A percentile compares a stretch with the other conserved stretches of the same genome.
phyloP scores from a whole-genome alignment of 2,113 vertebrate species.

The Lophotis ruficrista region DNA sequence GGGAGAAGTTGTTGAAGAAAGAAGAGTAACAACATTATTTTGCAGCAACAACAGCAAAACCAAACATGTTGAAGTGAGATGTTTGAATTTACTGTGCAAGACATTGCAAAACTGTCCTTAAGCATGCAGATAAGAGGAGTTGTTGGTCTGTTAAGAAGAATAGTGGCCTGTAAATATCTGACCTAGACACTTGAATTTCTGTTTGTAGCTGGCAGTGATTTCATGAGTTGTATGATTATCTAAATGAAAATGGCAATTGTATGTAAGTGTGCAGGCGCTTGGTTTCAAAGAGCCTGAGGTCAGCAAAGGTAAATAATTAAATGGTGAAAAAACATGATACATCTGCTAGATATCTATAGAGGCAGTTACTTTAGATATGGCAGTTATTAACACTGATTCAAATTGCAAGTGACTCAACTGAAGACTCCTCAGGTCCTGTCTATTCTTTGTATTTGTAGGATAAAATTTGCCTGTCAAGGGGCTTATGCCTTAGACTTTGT shows the following conservation, averaged over 20 bases:
- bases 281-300: neutral
- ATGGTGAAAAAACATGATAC: neutral
- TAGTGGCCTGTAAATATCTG: neutral
- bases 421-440: neutral
- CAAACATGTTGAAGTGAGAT: neutral
- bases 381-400: neutral
- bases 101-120: neutral
- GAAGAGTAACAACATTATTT: conserved; percentile 6
- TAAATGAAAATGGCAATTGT: neutral
- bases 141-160: neutral
- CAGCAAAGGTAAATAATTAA: conserved; percentile 20
- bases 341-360: neutral
- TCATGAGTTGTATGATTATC: neutral
- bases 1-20: conserved; percentile 30
- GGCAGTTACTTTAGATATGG: neutral
- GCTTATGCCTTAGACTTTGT: neutral
- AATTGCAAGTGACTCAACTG: neutral
- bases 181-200: neutral
- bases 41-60: neutral
- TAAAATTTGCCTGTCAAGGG: neutral
- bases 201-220: conserved; percentile 1
- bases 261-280: accelerated
- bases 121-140: neutral
- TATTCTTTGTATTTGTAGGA: neutral
- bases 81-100: neutral